Base-by-base conservation (phyloP, 2,888 invertebrate species). In the Cheilosia grossa region DNA sequence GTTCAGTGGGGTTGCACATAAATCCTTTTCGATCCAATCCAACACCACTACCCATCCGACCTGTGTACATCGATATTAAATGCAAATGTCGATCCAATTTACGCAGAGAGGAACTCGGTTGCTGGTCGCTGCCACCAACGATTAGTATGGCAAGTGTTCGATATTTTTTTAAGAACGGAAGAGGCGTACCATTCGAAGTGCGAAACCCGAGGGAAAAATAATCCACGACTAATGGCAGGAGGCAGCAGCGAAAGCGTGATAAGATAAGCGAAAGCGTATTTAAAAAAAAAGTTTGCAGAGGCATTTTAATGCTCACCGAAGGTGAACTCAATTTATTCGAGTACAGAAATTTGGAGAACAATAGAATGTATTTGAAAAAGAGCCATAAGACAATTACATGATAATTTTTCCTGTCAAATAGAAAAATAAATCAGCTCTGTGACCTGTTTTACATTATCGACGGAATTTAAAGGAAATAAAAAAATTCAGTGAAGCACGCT, bases 11-110 rank as follows among this genome's bases (percentile, higher is more conserved):
- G 5, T 15, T 1, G 27, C 10, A 10, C 27, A 61, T 61, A 44
- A 61, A 61, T 61, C 44, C n/a, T 27, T 42, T n/a, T 27, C 17
- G 40, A 61, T 27, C 44, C 13, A 61, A 44, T 7, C 24, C 27
- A 59, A 42, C 40, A 27, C n/a, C 17, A 17, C 47, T 47, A 44
- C 9, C 6, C 13, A 33, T 1, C 54, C 17, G 10, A 6, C 19
- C 17, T 13, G 33, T 7, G 4, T 19, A 17, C 5, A 53, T 4
- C 53, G 30, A 17, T 54, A 54, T 54, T 54, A 67, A 67, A 67
- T 67, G 27, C 42, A 67, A 67, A 53, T 66, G 40, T 24, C 51
- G 21, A 19, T 37, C 24, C 37, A 40, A 42, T 51, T 66, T 66
- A 66, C 53, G 53, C n/a, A 24, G 51, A 51, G 21, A 44, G n/a